Base-by-base conservation (phyloP, 2,888 invertebrate genomes). In the Cosmopolites sordidus region DNA sequence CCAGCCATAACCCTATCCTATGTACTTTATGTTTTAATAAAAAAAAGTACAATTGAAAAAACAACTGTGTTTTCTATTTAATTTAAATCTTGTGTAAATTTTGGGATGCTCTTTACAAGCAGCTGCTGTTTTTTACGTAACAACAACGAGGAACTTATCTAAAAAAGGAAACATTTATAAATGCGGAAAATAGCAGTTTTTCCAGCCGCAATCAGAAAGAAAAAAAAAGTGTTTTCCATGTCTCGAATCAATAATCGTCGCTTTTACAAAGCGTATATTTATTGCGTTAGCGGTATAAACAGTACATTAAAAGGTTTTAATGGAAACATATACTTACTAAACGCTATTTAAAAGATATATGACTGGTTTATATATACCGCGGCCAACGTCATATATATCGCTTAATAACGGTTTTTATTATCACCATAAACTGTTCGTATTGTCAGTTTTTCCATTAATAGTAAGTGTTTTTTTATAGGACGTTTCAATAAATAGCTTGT, bases 291-390 rank as follows among this genome's bases (percentile, higher is more conserved):
- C 37, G 43, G 22, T 37, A 49, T 49, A 43, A 43, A 49, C 15
- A 43, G 43, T 43, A 38, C 49, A 43, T 38, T 49, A 49, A 49
- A 43, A 22, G 49, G 43, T 39, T 43, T 49, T 51, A 51, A 51
- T 51, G 51, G 51, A 41, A 40, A 49, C 39, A 49, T 49, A 48
- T 43, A 48, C 48, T 48, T 48, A 49, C 43, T 43, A 49, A 51
- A 51, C 45, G 40, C 38, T 40, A 45, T 51, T 43, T 45, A 44
- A 40, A 44, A 51, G 51, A 51, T 51, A 51, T 51, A 51, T 40
- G 37, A 18, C 40, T 12, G 33, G 8, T 43, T 43, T 49, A 43
- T 51, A 44, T 49, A 43, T 18, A 40, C 40, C 8, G 45, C 49
- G 18, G 43, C 38, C 43, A 27, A 9, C 22, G 43, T 40, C 40